A percentile compares a stretch with the other conserved stretches of the same genome.
phyloP scores from a whole-genome alignment of 2,113 vertebrate species.

The Cyanocitta stelleri region DNA sequence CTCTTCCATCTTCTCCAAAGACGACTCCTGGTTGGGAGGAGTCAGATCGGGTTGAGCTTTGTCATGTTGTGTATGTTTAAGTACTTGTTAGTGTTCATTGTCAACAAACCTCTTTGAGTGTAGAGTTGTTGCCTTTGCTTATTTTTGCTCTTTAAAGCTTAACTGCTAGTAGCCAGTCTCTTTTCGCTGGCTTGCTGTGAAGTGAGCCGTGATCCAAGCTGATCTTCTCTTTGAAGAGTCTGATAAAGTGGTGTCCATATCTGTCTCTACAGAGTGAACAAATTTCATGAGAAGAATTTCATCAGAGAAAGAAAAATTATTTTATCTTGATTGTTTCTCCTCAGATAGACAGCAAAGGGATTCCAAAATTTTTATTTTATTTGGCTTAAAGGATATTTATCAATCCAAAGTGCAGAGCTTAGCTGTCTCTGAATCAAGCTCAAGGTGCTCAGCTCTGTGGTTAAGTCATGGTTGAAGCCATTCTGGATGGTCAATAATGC shows the following conservation, averaged over 20 bases:
- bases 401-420: neutral
- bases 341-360: neutral
- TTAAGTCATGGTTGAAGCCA: neutral
- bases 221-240: neutral
- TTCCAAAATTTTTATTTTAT: neutral
- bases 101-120: neutral
- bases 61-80: neutral
- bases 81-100: neutral
- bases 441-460: neutral
- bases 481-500: neutral
- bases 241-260: neutral
- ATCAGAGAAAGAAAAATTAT: neutral
- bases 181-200: neutral
- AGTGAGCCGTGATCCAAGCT: neutral
- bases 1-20: neutral
- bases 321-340: neutral
- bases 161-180: neutral
- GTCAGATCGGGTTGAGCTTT: neutral
- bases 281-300: neutral
- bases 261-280: neutral
- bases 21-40: neutral
- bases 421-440: neutral
- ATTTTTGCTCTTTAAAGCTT: neutral
- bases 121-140: neutral
- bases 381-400: neutral